A percentile compares a stretch with the other conserved stretches of the same genome.
phyloP scores from a whole-genome alignment of 2,888 invertebrate species.

The Saturnia japonica region DNA sequence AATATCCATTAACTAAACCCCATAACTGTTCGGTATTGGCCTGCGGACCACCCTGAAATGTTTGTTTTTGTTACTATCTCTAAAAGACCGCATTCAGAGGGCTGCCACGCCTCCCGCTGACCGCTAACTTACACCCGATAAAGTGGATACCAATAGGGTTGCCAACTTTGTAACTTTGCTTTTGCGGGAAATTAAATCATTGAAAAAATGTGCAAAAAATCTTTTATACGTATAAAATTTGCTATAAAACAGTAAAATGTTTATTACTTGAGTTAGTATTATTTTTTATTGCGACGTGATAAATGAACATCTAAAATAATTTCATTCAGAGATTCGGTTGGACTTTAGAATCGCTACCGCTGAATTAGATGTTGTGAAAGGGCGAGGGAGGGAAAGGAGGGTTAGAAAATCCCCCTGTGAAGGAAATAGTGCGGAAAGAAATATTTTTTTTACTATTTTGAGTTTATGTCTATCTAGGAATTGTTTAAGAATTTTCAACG shows the following conservation, averaged over 20 bases:
- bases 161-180: neutral
- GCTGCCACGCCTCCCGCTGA: slow-evolving; percentile 33
- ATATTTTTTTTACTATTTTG: too few species aligned
- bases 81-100: slow-evolving; percentile 41
- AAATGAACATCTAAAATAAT: neutral
- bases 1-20: slow-evolving; percentile 40
- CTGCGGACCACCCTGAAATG: slow-evolving; percentile 57
- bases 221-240: neutral
- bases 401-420: too few species aligned
- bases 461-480: too few species aligned
- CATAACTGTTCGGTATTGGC: slow-evolving; percentile 38
- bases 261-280: too few species aligned
- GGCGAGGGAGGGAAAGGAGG: too few species aligned
- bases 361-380: too few species aligned
- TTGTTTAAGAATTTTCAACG: too few species aligned
- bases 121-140: slow-evolving; percentile 26
- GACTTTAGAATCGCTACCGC: too few species aligned
- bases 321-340: too few species aligned
- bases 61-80: slow-evolving; percentile 57
- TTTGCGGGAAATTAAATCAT: neutral
- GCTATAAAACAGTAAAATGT: neutral
- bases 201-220: neutral
- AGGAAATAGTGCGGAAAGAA: too few species aligned
- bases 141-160: slow-evolving; percentile 34
- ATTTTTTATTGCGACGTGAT: neutral